Evolutionary conservation across 2,113 vertebrate genomes (phyloP), one percentile per base, ranked within the genome.

Genomic region (Callipepla californica): DNA sequence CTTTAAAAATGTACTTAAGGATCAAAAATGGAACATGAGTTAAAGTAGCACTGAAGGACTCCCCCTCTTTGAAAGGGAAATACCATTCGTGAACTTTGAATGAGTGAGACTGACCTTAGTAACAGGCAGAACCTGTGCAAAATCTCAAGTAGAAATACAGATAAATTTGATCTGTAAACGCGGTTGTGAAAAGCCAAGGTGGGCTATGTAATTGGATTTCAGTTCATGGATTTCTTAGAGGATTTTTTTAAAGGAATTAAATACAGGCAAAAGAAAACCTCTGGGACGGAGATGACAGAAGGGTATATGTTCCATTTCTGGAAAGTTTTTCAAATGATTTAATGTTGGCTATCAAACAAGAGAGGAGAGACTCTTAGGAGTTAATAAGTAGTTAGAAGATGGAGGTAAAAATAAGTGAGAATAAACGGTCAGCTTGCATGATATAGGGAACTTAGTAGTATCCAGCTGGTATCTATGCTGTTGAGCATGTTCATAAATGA

Each of bases 401-500:
- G 34, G 67, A 21, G 17, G 69, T 1, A 82, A 82, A 94, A 95
- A 74, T 77, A 90, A 83, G 17, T 74, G 68, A 82, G 42, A 95
- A 88, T 80, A 94, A 91, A 85, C 0, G 88, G 85, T 95, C 85
- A 95, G 73, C 82, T 94, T 94, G 87, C 72, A 73, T 77, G 75
- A 62, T 86, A 90, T 78, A 70, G 18, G 44, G 15, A 95, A 90
- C 25, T 90, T 70, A 25, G 59, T 85, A 77, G 50, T 57, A 96
- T 86, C 92, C 88, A 96, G 88, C 92, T 96, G 90, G 90, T 92
- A 75, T 81, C 92, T 90, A 55, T 78, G 65, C 92, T 93, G 85
- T 80, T 95, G 82, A 94, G 86, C 80, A 95, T 94, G 96, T 83
- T 93, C 63, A 78, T 78, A 95, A 93, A 84, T 80, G 73, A 96